Conservation (phyloP, 2,888 invertebrate genomes). For the Folsomia candida region DNA sequence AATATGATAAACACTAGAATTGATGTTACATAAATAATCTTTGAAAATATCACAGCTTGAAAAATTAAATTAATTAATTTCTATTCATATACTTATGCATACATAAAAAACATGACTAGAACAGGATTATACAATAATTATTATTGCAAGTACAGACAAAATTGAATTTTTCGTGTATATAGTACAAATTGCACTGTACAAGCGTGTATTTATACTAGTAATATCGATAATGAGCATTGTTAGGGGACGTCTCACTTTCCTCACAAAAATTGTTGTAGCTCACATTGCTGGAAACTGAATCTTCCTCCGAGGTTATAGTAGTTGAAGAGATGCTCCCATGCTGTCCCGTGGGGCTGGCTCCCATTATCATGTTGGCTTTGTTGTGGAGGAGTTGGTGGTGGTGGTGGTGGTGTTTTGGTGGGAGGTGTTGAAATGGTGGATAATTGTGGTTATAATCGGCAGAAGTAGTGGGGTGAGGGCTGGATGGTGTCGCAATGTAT, state of each 20-base stretch:
- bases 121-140: neutral
- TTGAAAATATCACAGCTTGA: neutral
- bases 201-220: neutral
- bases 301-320: neutral
- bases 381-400: neutral
- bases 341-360: neutral
- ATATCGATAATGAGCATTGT: conserved; percentile 2
- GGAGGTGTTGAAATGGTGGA: conserved; percentile 1
- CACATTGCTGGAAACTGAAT: conserved; percentile 27
- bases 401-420: conserved; percentile 11
- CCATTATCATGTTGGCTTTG: conserved; percentile 1
- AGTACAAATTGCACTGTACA: too few relatives aligned
- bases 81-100: too few relatives aligned
- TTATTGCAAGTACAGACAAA: too few relatives aligned
- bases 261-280: conserved; percentile 45
- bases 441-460: neutral
- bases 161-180: too few relatives aligned
- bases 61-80: neutral
- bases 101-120: neutral
- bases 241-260: neutral
- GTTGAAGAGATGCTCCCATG: neutral
- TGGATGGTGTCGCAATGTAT: neutral
- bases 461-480: neutral
- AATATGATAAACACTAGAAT: neutral
- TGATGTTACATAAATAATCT: neutral